Percentiles rank a stretch among this genome's conserved stretches.
Evolutionary conservation across 53 echinoderm and acorn worm species (phyloP).

Genomic region (Antedon mediterranea): DNA sequence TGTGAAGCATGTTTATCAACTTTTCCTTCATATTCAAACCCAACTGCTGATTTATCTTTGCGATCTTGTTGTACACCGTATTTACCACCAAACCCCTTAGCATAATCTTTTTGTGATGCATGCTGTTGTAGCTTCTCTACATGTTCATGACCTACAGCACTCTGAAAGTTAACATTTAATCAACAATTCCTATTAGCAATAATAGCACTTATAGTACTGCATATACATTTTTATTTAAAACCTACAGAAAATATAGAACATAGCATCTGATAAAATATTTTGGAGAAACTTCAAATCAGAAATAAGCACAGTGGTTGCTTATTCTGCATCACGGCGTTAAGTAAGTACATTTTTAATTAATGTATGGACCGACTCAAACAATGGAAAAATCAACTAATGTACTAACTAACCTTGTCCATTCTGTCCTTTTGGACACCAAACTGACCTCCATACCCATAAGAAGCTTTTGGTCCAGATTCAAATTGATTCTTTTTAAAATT

Average conservation of each 20-base stretch:
- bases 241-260: background rate
- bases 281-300: too few relatives aligned
- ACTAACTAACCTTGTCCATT: conserved; percentile 73
- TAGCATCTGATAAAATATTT: too few relatives aligned
- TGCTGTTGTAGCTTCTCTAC: conserved; percentile 49
- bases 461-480: conserved; percentile 68
- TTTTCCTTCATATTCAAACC: conserved; percentile 60
- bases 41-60: conserved; percentile 78
- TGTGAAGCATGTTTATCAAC: conserved; percentile 75
- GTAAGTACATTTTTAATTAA: too few relatives aligned
- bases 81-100: conserved; percentile 86
- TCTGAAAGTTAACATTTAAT: conserved; percentile 44
- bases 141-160: conserved; percentile 76
- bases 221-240: background rate
- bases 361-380: too few relatives aligned
- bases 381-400: too few relatives aligned
- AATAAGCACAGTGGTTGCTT: too few relatives aligned
- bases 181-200: background rate
- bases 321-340: too few relatives aligned
- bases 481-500: conserved; percentile 46
- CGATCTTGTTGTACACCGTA: conserved; percentile 77
- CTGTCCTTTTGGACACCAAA: conserved; percentile 92
- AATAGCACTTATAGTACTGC: too few relatives aligned
- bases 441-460: conserved; percentile 91
- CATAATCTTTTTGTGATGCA: conserved; percentile 65